Evolutionary conservation across 2,888 invertebrate species (phyloP), one percentile per base, ranked within the genome.

Genomic region (Neoascia interrupta): DNA sequence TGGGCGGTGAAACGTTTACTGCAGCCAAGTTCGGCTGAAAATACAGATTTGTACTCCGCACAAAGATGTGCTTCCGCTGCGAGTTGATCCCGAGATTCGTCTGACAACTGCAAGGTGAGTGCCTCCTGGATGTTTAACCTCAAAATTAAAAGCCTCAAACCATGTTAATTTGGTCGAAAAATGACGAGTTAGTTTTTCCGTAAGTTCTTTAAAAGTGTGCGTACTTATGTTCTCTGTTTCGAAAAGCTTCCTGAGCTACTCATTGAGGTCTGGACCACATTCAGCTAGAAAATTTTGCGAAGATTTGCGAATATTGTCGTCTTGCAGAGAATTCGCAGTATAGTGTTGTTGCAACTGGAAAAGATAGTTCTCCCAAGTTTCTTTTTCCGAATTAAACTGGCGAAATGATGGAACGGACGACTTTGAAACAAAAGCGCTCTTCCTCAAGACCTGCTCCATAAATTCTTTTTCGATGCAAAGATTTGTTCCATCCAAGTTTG

Each of bases 341-440:
- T 16, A 54, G 16, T n/a, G 39, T 3, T 54, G 39, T 16, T 53
- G 21, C 21, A 37, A 19, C 11, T 54, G 39, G 16, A 54, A 54
- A 13, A 37, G 13, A 10, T 37, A 53, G 1, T 15, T 36, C 4
- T 53, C 15, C 37, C 39, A 54, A 10, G 53, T 15, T 4, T 34
- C 51, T 8, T 36, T 21, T n/a, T 51, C 21, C 1, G 5, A 19
- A 5, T 34, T 11, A 83, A 13, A 83, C 63, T 19, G 83, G 82
- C 36, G 86, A 85, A 81, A 84, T 84, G 13, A 81, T 84, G 51
- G 37, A 28, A 19, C 47, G 37, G 49, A 3, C 8, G 31, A 6
- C n/a, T n/a, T n/a, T 31, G 31, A 31, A 31, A 31, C 3, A n/a
- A n/a, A n/a, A n/a, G n/a, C n/a, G n/a, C n/a, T n/a, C n/a, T 31